phyloP scores from a whole-genome alignment of 64 coral and sea anemone species.

The Stichodactyla mertensii region DNA sequence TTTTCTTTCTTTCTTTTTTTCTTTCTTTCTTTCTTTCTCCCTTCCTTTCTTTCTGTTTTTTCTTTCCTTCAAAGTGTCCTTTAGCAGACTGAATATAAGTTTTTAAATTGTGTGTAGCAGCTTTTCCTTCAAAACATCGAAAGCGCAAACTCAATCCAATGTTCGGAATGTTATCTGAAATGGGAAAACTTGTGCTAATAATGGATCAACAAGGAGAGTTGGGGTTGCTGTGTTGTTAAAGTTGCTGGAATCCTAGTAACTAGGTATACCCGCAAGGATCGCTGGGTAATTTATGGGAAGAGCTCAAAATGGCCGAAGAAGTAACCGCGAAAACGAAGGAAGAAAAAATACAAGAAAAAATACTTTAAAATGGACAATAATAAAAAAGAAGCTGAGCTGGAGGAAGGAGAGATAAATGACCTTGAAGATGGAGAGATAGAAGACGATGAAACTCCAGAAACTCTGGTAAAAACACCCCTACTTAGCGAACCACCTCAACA shows the following conservation, averaged over 20 bases:
- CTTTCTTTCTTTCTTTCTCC: no score
- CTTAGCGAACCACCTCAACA: not conserved
- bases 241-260: not conserved
- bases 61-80: no score
- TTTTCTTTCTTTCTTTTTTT: no score
- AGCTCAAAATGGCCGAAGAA: constrained; percentile 1
- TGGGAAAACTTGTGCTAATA: no score
- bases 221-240: not conserved
- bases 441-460: constrained; percentile 18
- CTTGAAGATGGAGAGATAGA: constrained; percentile 35
- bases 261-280: not conserved
- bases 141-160: no score
- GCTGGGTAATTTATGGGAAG: not conserved
- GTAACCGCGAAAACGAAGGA: not conserved
- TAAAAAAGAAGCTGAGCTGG: not conserved
- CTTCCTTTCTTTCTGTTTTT: no score
- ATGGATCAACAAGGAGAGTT: not conserved
- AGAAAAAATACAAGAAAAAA: not conserved
- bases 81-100: no score
- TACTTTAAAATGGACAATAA: constrained; percentile 5
- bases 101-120: no score
- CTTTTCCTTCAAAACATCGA: no score
- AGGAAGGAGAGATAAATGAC: constrained; percentile 27
- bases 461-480: not conserved
- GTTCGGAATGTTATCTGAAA: no score